These are phyloP conservation scores for Chunga burmeisteri DNA, from an alignment of 2,113 vertebrate genomes.

Conservation along the genomic window DNA sequence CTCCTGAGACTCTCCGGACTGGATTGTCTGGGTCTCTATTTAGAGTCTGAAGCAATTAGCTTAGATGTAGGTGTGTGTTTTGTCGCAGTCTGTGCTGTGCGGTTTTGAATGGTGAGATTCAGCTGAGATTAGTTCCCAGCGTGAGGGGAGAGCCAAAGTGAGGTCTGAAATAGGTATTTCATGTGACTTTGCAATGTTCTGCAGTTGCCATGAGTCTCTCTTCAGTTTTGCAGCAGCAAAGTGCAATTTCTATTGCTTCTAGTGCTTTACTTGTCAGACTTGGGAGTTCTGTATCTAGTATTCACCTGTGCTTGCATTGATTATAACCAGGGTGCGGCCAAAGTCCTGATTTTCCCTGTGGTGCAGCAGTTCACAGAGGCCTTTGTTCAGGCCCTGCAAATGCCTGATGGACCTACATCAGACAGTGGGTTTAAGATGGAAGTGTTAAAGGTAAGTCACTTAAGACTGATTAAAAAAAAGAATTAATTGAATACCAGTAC, in stretches of 20 bases:
- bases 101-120: background rate
- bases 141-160: background rate
- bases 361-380: slow-evolving; percentile 98
- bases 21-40: background rate
- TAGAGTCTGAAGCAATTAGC: background rate
- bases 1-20: background rate
- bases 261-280: background rate
- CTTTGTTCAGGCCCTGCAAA: slow-evolving; percentile 94
- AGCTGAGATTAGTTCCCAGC: background rate
- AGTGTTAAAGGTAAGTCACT: slow-evolving; percentile 86
- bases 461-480: background rate
- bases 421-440: slow-evolving; percentile 99
- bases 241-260: background rate
- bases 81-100: background rate
- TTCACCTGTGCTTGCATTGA: background rate
- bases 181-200: background rate
- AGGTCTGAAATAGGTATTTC: background rate
- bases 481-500: background rate
- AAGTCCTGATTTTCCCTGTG: slow-evolving; percentile 93
- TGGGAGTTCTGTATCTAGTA: background rate
- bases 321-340: slow-evolving; percentile 88
- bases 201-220: background rate
- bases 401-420: slow-evolving; percentile 92
- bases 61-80: background rate
- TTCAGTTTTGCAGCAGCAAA: background rate